Conservation (phyloP, 1,140 invertebrate genomes). For the Tetramorium parvispinum region DNA sequence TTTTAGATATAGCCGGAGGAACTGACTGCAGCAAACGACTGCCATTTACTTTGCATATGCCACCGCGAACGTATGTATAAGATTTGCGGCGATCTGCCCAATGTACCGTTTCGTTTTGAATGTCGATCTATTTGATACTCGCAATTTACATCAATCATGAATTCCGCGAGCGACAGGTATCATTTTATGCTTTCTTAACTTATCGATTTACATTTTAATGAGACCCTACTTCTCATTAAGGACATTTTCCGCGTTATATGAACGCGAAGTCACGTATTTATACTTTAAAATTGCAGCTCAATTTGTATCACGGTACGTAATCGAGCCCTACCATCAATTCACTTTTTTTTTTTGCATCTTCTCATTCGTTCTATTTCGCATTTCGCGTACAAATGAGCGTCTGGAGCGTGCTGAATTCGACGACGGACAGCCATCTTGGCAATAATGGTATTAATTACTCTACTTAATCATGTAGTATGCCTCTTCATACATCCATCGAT, state of each 20-base stretch:
- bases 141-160: not conserved
- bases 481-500: not conserved
- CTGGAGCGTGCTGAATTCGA: not conserved
- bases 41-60: constrained; percentile 66
- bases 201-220: not conserved
- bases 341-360: not conserved
- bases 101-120: constrained; percentile 56
- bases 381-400: not conserved
- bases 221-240: too few species aligned
- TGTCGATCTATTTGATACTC: constrained; percentile 22
- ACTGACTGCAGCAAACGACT: constrained; percentile 57
- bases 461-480: not conserved
- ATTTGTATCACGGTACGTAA: not conserved
- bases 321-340: not conserved
- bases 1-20: constrained; percentile 49
- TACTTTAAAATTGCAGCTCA: not conserved
- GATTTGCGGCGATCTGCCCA: constrained; percentile 56
- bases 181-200: not conserved
- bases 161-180: not conserved
- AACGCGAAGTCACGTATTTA: not conserved
- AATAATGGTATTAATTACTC: not conserved
- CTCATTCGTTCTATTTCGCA: not conserved
- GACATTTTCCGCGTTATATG: not conserved
- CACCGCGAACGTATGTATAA: constrained; percentile 63
- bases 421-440: not conserved